Conservation (phyloP, 1,140 invertebrate species). For the Psilanteris sp. region DNA sequence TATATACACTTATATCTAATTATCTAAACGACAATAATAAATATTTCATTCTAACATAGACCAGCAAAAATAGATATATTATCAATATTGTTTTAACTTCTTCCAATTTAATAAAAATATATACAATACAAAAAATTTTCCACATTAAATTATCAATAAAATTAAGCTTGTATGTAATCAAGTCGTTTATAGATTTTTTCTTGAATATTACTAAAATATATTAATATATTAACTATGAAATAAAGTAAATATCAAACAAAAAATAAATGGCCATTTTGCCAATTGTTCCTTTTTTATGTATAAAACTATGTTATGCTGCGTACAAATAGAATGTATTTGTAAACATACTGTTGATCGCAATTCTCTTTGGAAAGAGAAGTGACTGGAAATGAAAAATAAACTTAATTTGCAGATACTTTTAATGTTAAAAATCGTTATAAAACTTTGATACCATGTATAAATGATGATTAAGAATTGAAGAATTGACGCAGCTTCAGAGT, state of each 20-base stretch:
- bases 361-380: background rate
- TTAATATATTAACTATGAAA: constrained; percentile 10
- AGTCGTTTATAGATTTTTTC: constrained; percentile 18
- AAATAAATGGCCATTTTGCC: constrained; percentile 39
- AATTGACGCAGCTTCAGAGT: constrained; percentile 27
- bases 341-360: constrained; percentile 20
- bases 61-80: constrained; percentile 27
- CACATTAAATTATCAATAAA: constrained; percentile 9
- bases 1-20: too few species aligned
- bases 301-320: constrained; percentile 63
- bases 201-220: constrained; percentile 22
- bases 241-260: constrained; percentile 38
- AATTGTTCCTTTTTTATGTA: constrained; percentile 50
- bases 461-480: constrained; percentile 17
- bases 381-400: constrained; percentile 9
- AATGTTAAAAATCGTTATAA: constrained; percentile 15
- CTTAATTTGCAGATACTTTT: constrained; percentile 2
- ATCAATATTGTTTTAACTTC: constrained; percentile 1
- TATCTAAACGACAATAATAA: constrained; percentile 18
- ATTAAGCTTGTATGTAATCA: constrained; percentile 15
- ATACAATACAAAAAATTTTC: background rate
- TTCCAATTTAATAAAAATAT: constrained; percentile 6
- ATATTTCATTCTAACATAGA: constrained; percentile 5
- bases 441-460: constrained; percentile 43
- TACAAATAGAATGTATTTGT: constrained; percentile 61